Evolutionary conservation across 2,888 invertebrate genomes (phyloP), one percentile per base, ranked within the genome.

Genomic region (Petrophora chlorosata): DNA sequence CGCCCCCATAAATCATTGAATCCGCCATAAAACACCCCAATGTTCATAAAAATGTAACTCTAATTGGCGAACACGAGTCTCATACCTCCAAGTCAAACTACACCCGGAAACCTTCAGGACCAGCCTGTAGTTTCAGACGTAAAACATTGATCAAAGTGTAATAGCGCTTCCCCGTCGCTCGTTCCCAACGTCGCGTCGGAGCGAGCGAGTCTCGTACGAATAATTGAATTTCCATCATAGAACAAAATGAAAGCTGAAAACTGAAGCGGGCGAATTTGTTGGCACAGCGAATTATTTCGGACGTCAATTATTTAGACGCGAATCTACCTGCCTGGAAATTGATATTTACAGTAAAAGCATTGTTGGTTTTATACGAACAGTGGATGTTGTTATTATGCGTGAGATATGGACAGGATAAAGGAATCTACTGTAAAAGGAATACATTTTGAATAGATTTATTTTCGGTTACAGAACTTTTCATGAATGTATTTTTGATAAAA

Each of bases 1-100:
- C 89, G 86, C 85, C 87, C 86, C 86, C 80, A 85, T 90, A 89
- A 89, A 90, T 90, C 89, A 90, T 89, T 82, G 88, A 89, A 89
- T 88, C 81, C 79, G 81, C 86, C 85, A 89, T 89, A 88, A 89
- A 89, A 89, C 85, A 87, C 81, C 82, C 85, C 81, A 80, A 85
- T 85, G 82, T 87, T 83, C 83, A 85, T 87, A 89, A 88, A 90
- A 89, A 88, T 88, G 85, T 85, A 82, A 84, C 82, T 85, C 85
- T 87, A 89, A 89, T 88, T 88, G 87, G 82, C 77, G 81, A 81
- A 83, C 84, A 83, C 81, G 78, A 77, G 81, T 76, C 78, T 82
- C 81, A 74, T 82, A 78, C 82, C 81, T 82, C 75, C 68, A 73
- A 78, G 76, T 79, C 76, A 72, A 80, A 78, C 81, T 81, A 77